Evolutionary conservation across 2,797 vertebrate species (phyloP).

Genomic region (Sebastes iracundus): DNA sequence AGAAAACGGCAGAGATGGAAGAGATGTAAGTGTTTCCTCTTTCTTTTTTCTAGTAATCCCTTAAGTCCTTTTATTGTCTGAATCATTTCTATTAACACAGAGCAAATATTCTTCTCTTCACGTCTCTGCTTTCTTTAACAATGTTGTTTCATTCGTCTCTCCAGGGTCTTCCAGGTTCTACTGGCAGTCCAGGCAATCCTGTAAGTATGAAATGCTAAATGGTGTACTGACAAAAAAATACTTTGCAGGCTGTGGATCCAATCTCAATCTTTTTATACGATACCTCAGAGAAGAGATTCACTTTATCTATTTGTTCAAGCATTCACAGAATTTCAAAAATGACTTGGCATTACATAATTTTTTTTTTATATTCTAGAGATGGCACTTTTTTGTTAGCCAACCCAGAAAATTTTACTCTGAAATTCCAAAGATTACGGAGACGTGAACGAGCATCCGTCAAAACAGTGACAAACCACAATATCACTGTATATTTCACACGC

Average conservation of each 20-base stretch:
- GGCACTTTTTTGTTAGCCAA: no score
- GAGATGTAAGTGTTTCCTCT: slow-evolving; percentile 77
- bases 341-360: neutral
- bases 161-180: slow-evolving; percentile 83
- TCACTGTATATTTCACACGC: no score
- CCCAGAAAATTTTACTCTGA: neutral
- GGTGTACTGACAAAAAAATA: neutral
- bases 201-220: slow-evolving; percentile 72
- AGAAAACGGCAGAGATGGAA: slow-evolving; percentile 84
- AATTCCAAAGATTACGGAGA: neutral
- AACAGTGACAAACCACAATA: no score
- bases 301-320: neutral
- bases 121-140: slow-evolving; percentile 3
- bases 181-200: slow-evolving; percentile 75
- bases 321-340: neutral
- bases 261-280: neutral
- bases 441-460: no score
- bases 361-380: neutral
- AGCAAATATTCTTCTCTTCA: neutral
- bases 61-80: neutral
- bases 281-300: neutral
- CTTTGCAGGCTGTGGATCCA: neutral
- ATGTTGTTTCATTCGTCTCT: slow-evolving; percentile 5
- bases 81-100: neutral
- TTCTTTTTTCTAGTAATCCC: neutral